Conservation (phyloP, 2,797 vertebrate species). For the Pangasius larnaudii region DNA sequence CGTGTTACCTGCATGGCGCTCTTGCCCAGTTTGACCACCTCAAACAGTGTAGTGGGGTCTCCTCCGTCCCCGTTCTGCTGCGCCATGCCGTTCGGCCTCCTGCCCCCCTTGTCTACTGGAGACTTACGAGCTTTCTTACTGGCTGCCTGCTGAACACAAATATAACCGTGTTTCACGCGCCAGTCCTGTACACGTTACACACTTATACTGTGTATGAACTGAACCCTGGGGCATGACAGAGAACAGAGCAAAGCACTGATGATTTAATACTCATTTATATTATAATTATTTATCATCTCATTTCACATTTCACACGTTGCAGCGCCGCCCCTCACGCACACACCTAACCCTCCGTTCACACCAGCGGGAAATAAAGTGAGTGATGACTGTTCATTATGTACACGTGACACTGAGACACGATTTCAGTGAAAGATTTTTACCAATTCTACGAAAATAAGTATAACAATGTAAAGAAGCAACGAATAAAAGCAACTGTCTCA, state of each 20-base stretch:
- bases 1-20: slow-evolving; percentile 95
- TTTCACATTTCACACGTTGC: not conserved
- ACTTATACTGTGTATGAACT: not conserved
- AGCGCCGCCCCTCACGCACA: not conserved
- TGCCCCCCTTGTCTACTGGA: slow-evolving; percentile 87
- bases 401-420: too few relatives aligned
- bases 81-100: slow-evolving; percentile 92
- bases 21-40: slow-evolving; percentile 97
- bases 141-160: slow-evolving; percentile 74
- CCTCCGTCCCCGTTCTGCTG: slow-evolving; percentile 90
- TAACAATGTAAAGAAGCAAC: not conserved
- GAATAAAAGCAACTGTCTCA: not conserved
- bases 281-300: not conserved
- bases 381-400: too few relatives aligned
- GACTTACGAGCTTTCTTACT: slow-evolving; percentile 96
- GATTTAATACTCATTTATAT: not conserved
- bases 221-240: not conserved
- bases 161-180: too few relatives aligned
- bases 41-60: slow-evolving; percentile 94
- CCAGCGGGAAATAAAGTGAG: not conserved
- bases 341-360: not conserved
- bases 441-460: too few relatives aligned
- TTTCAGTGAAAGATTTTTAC: too few relatives aligned
- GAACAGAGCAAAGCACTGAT: not conserved
- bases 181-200: not conserved